Evolutionary conservation across 2,797 vertebrate species (phyloP).

Genomic region (Myiotriccus ornatus): DNA sequence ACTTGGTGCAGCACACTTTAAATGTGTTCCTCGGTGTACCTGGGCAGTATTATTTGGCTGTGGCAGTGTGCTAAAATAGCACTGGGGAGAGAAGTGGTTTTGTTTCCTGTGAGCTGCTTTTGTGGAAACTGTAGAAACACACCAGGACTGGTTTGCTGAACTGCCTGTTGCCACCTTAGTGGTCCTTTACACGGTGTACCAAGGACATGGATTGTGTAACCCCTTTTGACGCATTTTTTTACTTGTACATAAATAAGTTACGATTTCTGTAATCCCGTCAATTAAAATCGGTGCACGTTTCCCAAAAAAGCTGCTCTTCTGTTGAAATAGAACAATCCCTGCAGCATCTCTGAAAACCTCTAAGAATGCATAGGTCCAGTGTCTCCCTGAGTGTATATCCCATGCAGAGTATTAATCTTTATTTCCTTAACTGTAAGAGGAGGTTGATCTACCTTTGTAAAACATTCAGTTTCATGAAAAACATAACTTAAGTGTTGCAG

Average conservation of each 20-base stretch:
- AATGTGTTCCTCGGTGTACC: background rate
- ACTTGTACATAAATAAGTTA: background rate
- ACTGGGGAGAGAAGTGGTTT: background rate
- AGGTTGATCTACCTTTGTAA: background rate
- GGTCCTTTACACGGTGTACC: background rate
- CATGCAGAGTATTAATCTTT: background rate
- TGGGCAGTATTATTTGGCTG: background rate
- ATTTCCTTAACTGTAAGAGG: background rate
- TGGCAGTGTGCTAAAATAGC: background rate
- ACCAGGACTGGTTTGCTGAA: background rate
- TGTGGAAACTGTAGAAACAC: background rate
- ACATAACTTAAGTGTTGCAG: background rate
- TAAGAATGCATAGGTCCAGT: background rate
- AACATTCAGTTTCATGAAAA: background rate
- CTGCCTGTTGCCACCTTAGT: background rate
- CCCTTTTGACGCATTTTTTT: background rate
- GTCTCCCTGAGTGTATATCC: background rate
- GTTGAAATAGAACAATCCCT: background rate
- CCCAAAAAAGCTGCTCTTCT: background rate
- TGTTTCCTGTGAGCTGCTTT: background rate
- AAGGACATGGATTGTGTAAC: background rate
- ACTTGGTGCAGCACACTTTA: too few species aligned
- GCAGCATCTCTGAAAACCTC: background rate
- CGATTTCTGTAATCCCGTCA: background rate
- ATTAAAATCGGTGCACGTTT: background rate